Evolutionary conservation across 2,113 vertebrate genomes (phyloP).

Genomic region (Microtus montanus): DNA sequence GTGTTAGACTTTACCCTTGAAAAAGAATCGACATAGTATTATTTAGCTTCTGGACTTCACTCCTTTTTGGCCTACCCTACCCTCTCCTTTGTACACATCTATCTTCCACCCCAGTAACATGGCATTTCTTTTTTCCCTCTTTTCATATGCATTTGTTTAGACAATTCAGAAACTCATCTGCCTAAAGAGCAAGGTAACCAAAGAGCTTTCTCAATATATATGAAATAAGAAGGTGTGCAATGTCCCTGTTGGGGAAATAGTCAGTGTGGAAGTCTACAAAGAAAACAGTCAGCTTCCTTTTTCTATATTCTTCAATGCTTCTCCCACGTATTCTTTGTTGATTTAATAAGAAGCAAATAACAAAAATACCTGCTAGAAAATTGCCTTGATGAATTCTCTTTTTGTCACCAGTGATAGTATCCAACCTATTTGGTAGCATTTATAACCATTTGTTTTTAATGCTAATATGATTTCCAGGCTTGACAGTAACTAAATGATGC

Average conservation of each 20-base stretch:
- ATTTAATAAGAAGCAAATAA: background rate
- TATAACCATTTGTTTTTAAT: slow-evolving; percentile 1
- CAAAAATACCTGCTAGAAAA: background rate
- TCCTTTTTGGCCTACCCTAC: fast-evolving
- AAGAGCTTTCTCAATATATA: background rate
- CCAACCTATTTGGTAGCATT: background rate
- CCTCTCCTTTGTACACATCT: fast-evolving
- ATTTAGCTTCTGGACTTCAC: background rate
- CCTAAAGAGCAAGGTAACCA: background rate
- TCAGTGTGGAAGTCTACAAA: background rate
- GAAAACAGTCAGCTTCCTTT: background rate
- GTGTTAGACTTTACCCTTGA: background rate
- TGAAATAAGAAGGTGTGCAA: background rate
- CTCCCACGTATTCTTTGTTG: background rate
- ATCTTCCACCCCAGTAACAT: fast-evolving
- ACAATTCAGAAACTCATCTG: background rate
- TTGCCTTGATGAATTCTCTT: background rate
- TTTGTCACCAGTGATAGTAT: background rate
- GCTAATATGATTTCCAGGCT: background rate
- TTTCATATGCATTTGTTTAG: background rate
- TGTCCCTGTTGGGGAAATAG: slow-evolving; percentile 8
- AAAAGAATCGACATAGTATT: background rate
- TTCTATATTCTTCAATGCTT: background rate
- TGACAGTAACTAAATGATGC: background rate
- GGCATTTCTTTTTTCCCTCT: background rate